phyloP scores from a whole-genome alignment of 2,797 vertebrate genomes.

The Dallia pectoralis region DNA sequence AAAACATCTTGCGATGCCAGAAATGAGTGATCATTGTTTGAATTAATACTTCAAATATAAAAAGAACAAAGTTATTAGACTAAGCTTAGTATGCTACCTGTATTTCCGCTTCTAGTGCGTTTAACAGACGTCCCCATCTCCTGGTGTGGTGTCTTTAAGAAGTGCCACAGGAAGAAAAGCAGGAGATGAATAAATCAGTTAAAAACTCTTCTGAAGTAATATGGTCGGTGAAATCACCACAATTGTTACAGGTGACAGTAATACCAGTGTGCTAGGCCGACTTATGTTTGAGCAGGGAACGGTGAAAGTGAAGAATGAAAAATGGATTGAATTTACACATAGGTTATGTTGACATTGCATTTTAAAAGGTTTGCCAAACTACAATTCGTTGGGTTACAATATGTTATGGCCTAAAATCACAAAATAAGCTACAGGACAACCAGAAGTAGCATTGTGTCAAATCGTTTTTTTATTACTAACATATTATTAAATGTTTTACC shows the following conservation, averaged over 20 bases:
- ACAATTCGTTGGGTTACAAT: slow-evolving; percentile 23
- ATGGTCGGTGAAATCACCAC: slow-evolving; percentile 21
- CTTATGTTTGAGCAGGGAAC: slow-evolving; percentile 8
- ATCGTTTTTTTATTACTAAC: neutral
- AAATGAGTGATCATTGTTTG: neutral
- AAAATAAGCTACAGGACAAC: neutral
- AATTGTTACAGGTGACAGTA: slow-evolving; percentile 40
- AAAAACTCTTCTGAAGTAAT: neutral
- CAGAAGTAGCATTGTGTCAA: neutral
- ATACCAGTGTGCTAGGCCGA: slow-evolving; percentile 3
- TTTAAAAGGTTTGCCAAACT: slow-evolving; percentile 14
- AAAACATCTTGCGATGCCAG: neutral
- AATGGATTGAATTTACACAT: slow-evolving; percentile 3
- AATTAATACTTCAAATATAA: neutral
- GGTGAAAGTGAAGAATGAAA: slow-evolving; percentile 2
- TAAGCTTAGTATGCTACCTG: neutral
- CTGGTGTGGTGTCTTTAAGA: neutral
- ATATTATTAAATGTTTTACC: neutral
- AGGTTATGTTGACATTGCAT: slow-evolving; percentile 8
- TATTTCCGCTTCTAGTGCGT: neutral
- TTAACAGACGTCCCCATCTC: neutral
- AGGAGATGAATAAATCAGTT: neutral
- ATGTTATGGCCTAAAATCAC: neutral
- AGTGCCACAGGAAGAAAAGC: neutral
- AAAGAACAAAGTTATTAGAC: neutral